These are phyloP conservation scores for Porites australiensis DNA, from an alignment of 64 coral and sea anemone genomes.

Conservation along the genomic window DNA sequence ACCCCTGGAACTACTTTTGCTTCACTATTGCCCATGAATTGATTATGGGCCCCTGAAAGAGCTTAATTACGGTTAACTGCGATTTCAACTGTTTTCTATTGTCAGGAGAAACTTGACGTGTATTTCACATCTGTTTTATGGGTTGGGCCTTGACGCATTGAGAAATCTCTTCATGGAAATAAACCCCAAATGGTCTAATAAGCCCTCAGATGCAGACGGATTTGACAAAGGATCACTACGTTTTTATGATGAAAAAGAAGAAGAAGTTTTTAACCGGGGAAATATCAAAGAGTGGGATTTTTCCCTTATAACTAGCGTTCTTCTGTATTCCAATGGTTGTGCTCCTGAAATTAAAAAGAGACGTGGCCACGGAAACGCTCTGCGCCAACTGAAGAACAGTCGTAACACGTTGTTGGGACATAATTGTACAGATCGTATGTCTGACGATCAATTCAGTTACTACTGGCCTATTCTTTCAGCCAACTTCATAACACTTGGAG, in stretches of 20 bases:
- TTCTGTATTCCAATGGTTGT: constrained; percentile 65
- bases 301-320: constrained; percentile 73
- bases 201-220: constrained; percentile 61
- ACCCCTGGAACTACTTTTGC: too few species aligned
- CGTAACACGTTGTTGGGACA: constrained; percentile 82
- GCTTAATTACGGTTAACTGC: too few species aligned
- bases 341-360: constrained; percentile 39
- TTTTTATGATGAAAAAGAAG: constrained; percentile 63
- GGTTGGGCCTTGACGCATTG: constrained; percentile 53
- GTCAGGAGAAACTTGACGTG: constrained; percentile 70
- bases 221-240: constrained; percentile 64
- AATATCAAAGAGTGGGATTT: constrained; percentile 85
- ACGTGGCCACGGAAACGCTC: constrained; percentile 47
- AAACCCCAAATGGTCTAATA: constrained; percentile 73
- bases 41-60: too few species aligned
- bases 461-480: constrained; percentile 58
- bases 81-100: not conserved
- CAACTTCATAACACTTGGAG: constrained; percentile 65
- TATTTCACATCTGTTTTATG: constrained; percentile 72
- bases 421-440: constrained; percentile 52
- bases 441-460: constrained; percentile 57
- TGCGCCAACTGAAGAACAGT: constrained; percentile 43
- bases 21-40: too few species aligned
- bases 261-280: constrained; percentile 55
- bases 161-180: constrained; percentile 74